Evolutionary conservation across 2,888 invertebrate genomes (phyloP), one percentile per base, ranked within the genome.

Genomic region (Nomada lathburiana): DNA sequence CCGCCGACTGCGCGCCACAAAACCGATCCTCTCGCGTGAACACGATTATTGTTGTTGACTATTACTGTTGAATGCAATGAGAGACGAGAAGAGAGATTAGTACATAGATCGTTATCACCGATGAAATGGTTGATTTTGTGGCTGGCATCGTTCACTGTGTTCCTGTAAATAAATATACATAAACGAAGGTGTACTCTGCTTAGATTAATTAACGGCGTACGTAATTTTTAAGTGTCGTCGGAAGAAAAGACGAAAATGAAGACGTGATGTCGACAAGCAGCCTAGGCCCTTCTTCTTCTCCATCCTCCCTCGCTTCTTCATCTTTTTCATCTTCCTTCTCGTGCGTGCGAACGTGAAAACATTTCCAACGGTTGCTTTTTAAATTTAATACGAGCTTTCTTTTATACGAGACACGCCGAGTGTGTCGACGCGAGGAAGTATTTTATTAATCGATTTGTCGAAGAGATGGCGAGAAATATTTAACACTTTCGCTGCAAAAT

Each of bases 151-250:
- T 79, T 80, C 79, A 79, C 77, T 80, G 84, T 78, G 80, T 86
- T 86, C 79, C 84, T 88, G 87, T 87, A 87, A 74, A 88, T 88
- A 87, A 77, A 67, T 88, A 88, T 84, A 88, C 82, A 84, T 82
- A 82, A 76, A 82, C 75, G 75, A 81, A 79, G 80, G 64, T 86
- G 86, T 88, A 86, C 82, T 63, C 79, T 63, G 85, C 88, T 80
- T 84, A 81, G 80, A 74, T 82, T 76, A 80, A 76, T 65, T 57
- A 76, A 72, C 26, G 62, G 63, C 68, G 65, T 60, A 65, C 69
- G 50, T 63, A 69, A 83, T 76, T 65, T 55, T 42, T 55, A 59
- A 63, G 50, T 55, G 53, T 29, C 62, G 63, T 47, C 36, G 26
- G 16, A 68, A 52, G 47, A 60, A 18, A 68, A 18, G 62, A 67